Evolutionary conservation across 2,113 vertebrate species (phyloP).

Genomic region (Python bivittatus): DNA sequence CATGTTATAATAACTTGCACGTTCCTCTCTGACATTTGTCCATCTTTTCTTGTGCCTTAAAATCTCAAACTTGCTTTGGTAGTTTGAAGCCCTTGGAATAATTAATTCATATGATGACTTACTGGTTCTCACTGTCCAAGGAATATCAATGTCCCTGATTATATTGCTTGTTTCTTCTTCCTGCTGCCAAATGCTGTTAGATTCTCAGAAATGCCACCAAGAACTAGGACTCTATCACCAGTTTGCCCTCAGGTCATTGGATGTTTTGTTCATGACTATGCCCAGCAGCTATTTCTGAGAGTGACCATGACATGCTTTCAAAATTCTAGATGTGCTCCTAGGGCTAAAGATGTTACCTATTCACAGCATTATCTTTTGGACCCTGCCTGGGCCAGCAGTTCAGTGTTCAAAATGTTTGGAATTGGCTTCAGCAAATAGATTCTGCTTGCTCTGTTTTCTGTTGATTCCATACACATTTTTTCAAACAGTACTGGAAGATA

Average conservation of each 20-base stretch:
- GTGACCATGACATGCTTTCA: neutral
- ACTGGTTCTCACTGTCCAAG: neutral
- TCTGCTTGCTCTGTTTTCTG: conserved; percentile 35
- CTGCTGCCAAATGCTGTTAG: no score
- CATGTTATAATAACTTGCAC: neutral
- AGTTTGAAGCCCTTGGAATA: neutral
- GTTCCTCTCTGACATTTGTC: no score
- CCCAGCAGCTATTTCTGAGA: neutral
- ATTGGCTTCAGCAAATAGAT: neutral
- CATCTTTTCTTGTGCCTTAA: neutral
- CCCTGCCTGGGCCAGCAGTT: fast-evolving
- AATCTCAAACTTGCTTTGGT: neutral
- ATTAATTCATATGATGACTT: neutral
- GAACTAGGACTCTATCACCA: neutral
- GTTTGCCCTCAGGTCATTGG: neutral
- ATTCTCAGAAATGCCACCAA: neutral
- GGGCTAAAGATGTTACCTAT: neutral
- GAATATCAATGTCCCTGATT: neutral
- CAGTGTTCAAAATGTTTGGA: neutral
- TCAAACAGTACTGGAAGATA: neutral
- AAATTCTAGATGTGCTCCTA: neutral
- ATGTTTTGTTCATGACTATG: neutral
- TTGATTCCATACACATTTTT: conserved; percentile 12
- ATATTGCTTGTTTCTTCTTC: neutral
- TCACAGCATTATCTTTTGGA: neutral